phyloP scores from a whole-genome alignment of 2,888 invertebrate species.

The Teinopalpus imperialis region DNA sequence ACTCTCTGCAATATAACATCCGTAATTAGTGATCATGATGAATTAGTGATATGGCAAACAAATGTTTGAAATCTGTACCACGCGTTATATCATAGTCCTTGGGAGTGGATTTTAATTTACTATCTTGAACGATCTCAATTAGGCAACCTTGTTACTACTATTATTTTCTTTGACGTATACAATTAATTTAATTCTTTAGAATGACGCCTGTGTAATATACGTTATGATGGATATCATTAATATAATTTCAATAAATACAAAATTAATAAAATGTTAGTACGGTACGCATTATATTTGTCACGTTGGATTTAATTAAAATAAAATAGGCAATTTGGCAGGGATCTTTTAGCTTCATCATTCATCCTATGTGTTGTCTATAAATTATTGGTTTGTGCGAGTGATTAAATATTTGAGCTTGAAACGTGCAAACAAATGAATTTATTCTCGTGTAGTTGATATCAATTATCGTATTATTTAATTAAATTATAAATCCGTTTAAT shows the following conservation, averaged over 20 bases:
- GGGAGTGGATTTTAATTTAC: conserved; percentile 22
- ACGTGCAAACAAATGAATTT: conserved; percentile 13
- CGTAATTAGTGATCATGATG: too few relatives aligned
- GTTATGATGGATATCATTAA: too few relatives aligned
- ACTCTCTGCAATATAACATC: conserved; percentile 33
- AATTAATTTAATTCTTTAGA: too few relatives aligned
- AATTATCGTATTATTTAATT: conserved; percentile 16
- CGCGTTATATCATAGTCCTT: conserved; percentile 56
- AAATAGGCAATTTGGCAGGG: too few relatives aligned
- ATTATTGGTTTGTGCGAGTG: too few relatives aligned
- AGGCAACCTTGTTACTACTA: conserved; percentile 45
- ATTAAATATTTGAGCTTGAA: conserved; percentile 23
- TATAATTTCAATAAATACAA: too few relatives aligned
- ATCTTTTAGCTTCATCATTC: too few relatives aligned
- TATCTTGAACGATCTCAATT: conserved; percentile 39
- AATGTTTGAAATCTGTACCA: conserved; percentile 52
- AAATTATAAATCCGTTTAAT: conserved; percentile 1
- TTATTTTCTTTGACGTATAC: conserved; percentile 5
- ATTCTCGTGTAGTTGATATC: conserved; percentile 5
- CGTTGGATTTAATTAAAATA: too few relatives aligned
- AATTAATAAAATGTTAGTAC: too few relatives aligned
- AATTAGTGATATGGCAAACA: conserved; percentile 42
- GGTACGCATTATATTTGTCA: too few relatives aligned
- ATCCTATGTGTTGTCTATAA: too few relatives aligned
- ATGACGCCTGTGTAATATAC: too few relatives aligned